Percentiles rank a stretch among this genome's conserved stretches.
phyloP scores from a whole-genome alignment of 2,888 invertebrate species.

The Cataglyphis altisquamis region DNA sequence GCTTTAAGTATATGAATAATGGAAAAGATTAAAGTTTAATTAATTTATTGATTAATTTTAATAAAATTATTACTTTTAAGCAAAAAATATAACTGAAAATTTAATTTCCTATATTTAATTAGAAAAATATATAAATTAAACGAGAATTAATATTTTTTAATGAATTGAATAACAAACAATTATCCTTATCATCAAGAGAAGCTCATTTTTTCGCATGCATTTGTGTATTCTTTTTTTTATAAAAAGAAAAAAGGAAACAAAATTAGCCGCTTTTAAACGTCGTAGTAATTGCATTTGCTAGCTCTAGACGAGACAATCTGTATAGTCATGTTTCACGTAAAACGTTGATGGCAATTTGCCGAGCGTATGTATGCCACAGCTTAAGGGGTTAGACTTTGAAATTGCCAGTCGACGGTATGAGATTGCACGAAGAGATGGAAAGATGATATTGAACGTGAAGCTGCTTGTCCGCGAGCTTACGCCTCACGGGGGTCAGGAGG shows the following conservation, averaged over 20 bases:
- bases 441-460: slow-evolving; percentile 45
- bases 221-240: not conserved
- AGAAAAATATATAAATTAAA: not conserved
- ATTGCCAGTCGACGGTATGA: slow-evolving; percentile 38
- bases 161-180: not conserved
- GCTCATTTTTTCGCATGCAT: not conserved
- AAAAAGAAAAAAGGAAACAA: not conserved
- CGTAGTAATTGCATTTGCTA: not conserved
- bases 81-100: not conserved
- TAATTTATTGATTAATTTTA: not conserved
- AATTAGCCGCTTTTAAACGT: not conserved
- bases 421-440: slow-evolving; percentile 40
- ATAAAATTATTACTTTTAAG: not conserved
- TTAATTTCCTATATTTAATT: not conserved
- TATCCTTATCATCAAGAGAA: not conserved
- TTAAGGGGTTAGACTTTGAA: slow-evolving; percentile 51
- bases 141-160: not conserved
- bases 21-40: not conserved
- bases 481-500: slow-evolving; percentile 21
- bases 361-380: slow-evolving; percentile 32
- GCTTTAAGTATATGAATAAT: not conserved
- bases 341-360: slow-evolving; percentile 41
- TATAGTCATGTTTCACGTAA: slow-evolving; percentile 20
- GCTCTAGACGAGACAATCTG: not conserved
- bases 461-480: slow-evolving; percentile 55